Conservation (phyloP, 1,140 invertebrate genomes). For the Amyelois transitella region DNA sequence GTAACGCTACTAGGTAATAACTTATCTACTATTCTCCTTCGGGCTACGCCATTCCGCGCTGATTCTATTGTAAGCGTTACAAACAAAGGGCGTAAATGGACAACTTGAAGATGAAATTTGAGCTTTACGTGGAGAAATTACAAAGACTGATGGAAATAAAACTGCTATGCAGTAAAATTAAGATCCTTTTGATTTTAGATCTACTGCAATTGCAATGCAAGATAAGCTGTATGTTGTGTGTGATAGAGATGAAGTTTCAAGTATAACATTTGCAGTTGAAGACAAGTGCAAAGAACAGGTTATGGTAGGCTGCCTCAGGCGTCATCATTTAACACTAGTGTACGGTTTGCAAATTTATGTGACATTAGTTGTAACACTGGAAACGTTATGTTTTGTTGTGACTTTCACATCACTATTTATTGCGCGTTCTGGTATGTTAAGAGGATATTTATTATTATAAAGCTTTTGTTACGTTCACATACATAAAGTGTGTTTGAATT, state of each 20-base stretch:
- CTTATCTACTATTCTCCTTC: constrained; percentile 30
- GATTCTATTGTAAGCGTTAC: constrained; percentile 35
- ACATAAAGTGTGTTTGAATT: no score
- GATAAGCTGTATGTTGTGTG: constrained; percentile 10
- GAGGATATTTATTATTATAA: not conserved
- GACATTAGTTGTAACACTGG: constrained; percentile 27
- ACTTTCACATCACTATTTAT: constrained; percentile 24
- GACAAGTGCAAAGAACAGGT: constrained; percentile 29
- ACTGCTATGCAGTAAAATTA: constrained; percentile 18
- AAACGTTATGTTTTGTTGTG: constrained; percentile 35
- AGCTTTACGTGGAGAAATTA: constrained; percentile 26
- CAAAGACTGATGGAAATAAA: constrained; percentile 21
- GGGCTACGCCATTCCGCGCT: constrained; percentile 39
- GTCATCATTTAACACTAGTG: constrained; percentile 32
- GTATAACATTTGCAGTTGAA: constrained; percentile 10
- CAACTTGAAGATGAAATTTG: constrained; percentile 18
- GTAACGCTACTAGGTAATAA: constrained; percentile 47
- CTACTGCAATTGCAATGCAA: not conserved
- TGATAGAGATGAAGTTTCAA: constrained; percentile 16
- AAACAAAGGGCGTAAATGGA: constrained; percentile 30
- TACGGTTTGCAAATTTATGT: constrained; percentile 35
- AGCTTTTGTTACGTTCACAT: not conserved
- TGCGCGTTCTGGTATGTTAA: constrained; percentile 6
- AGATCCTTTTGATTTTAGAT: constrained; percentile 13
- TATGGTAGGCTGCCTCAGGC: constrained; percentile 26